Percentiles rank a stretch among this genome's conserved stretches.
Conservation (phyloP, 2,888 invertebrate genomes). For the Serripes groenlandicus region DNA sequence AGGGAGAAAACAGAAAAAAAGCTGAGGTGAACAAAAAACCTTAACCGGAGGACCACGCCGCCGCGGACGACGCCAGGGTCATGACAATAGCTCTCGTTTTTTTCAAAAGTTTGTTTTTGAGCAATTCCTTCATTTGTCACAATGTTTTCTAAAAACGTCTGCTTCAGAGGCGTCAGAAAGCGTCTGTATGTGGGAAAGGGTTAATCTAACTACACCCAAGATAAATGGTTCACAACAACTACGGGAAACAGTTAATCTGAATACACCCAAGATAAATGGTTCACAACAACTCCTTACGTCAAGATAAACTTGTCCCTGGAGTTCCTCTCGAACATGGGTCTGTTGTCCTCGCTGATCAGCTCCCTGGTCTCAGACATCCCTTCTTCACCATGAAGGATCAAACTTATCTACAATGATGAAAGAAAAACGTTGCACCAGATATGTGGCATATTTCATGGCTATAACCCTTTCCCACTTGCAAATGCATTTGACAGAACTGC, state of each 20-base stretch:
- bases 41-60: too few relatives aligned
- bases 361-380: constrained; percentile 86
- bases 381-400: constrained; percentile 86
- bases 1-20: too few relatives aligned
- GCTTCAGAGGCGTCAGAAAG: background rate
- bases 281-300: constrained; percentile 85
- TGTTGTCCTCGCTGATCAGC: constrained; percentile 82
- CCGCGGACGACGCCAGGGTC: too few relatives aligned
- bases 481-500: background rate
- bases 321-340: constrained; percentile 85
- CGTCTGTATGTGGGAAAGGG: background rate
- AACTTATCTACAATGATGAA: constrained; percentile 82
- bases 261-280: background rate
- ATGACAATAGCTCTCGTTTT: too few relatives aligned
- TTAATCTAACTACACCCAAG: background rate
- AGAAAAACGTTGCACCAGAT: background rate
- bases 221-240: too few relatives aligned
- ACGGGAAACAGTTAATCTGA: background rate
- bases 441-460: background rate
- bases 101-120: too few relatives aligned
- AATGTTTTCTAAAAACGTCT: background rate
- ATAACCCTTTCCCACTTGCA: background rate
- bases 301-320: constrained; percentile 85
- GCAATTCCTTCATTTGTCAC: background rate
- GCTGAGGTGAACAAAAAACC: too few relatives aligned